phyloP scores from a whole-genome alignment of 2,113 vertebrate genomes.

The Pollachius pollachius region DNA sequence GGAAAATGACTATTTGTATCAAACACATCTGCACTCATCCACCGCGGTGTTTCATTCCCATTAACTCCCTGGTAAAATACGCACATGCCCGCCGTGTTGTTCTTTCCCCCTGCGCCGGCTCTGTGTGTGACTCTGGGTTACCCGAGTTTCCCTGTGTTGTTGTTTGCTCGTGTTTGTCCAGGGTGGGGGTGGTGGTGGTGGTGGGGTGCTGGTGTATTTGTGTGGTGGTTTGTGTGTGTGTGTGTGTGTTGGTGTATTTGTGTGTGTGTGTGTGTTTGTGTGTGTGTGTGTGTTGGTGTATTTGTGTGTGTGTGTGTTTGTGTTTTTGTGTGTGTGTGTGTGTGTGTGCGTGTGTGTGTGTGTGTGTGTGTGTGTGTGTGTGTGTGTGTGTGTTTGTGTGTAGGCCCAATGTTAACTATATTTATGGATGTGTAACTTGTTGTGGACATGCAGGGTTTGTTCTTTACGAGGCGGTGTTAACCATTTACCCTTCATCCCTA shows the following conservation, averaged over 20 bases:
- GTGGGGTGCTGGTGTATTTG: conserved; percentile 5
- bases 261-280: too few relatives aligned
- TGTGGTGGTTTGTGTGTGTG: conserved; percentile 27
- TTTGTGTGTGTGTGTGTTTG: conserved; percentile 22
- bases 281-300: too few relatives aligned
- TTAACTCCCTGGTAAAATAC: conserved; percentile 99
- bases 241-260: too few relatives aligned
- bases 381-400: conserved; percentile 29
- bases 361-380: too few relatives aligned
- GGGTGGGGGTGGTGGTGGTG: neutral
- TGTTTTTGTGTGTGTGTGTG: conserved; percentile 31
- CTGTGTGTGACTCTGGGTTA: conserved; percentile 74
- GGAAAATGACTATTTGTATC: conserved; percentile 99
- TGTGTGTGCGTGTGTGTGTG: too few relatives aligned
- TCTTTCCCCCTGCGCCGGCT: conserved; percentile 68
- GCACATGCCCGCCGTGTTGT: conserved; percentile 74
- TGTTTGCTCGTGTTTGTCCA: conserved; percentile 25
- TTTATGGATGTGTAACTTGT: too few relatives aligned
- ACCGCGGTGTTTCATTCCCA: conserved; percentile 99
- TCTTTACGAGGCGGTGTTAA: too few relatives aligned
- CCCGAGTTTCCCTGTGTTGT: conserved; percentile 6
- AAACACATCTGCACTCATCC: conserved; percentile 99
- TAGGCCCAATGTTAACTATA: neutral
- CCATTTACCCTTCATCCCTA: too few relatives aligned
- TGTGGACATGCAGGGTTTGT: too few relatives aligned